Base-by-base conservation (phyloP, 2,888 invertebrate species). In the Papilio elwesi region DNA sequence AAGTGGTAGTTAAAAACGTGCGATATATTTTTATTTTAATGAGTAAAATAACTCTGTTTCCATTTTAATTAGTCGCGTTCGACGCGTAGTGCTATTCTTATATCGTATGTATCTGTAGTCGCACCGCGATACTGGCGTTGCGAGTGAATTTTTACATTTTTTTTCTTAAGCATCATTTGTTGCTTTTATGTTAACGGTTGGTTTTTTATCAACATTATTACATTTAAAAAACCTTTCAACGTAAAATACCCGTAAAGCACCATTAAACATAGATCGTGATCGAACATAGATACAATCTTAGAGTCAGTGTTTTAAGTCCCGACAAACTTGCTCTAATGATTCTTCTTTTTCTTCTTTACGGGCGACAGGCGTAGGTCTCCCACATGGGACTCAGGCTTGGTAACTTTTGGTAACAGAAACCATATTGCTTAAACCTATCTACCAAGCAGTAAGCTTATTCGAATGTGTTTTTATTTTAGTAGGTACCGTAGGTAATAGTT, bases 21-120 rank as follows among this genome's bases (percentile, higher is more conserved):
- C 73, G 75, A 76, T 77, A 77, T 79, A 10, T 78, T 78, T 67
- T 62, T 68, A 68, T 52, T 68, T 71, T 53, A 63, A 70, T 43
- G 63, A 64, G 48, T 43, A 64, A 64, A 72, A 64, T 73, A 64
- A 64, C 57, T 64, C 64, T 48, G 9, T 64, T 68, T 68, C 48
- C 49, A 68, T 69, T 73, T 73, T 73, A 73, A 69, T 69, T 65
- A 68, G 59, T 43, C 13, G 47, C 59, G 49, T 26, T 4, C 2
- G 64, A 73, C 55, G 59, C 59, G 57, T 57, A n/a, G n/a, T 57
- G 51, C 57, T 65, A 65, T 72, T 72, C 62, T 55, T 16, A 59
- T 68, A 72, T 68, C 64, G 47, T 48, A 26, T 15, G 48, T 72
- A 68, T 72, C 68, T 48, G 53, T 36, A 68, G 47, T 67, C 12